phyloP scores from a whole-genome alignment of 1,140 invertebrate genomes.

The Drosophila nannoptera region DNA sequence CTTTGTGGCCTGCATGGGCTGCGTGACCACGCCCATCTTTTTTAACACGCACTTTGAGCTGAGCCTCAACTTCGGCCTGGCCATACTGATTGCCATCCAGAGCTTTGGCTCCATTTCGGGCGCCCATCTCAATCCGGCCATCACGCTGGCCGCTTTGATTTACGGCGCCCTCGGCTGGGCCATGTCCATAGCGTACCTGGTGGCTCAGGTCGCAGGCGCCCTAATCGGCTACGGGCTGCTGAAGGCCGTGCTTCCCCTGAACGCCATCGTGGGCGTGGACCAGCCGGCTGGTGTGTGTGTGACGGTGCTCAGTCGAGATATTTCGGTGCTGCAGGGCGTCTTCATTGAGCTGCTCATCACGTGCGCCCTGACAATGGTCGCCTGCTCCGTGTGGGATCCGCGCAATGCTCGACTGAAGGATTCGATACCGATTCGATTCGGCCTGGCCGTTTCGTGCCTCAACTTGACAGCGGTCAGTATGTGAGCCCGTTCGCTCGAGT shows the following conservation, averaged over 20 bases:
- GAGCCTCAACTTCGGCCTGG: slow-evolving; percentile 65
- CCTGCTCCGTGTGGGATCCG: slow-evolving; percentile 83
- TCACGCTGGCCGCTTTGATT: slow-evolving; percentile 85
- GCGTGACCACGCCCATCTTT: slow-evolving; percentile 76
- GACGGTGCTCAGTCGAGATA: slow-evolving; percentile 80
- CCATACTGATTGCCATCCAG: slow-evolving; percentile 80
- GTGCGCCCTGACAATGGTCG: slow-evolving; percentile 82
- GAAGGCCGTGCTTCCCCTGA: slow-evolving; percentile 82
- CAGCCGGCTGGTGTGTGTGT: slow-evolving; percentile 81
- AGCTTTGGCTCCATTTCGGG: slow-evolving; percentile 90
- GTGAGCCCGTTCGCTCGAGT: neutral
- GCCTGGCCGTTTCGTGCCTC: slow-evolving; percentile 81
- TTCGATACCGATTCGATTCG: slow-evolving; percentile 82
- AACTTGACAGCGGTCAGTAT: slow-evolving; percentile 80
- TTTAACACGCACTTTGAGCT: slow-evolving; percentile 55
- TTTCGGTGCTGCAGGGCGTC: slow-evolving; percentile 80
- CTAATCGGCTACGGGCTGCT: slow-evolving; percentile 84
- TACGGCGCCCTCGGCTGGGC: slow-evolving; percentile 80
- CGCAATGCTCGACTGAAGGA: slow-evolving; percentile 81
- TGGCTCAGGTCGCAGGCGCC: slow-evolving; percentile 86
- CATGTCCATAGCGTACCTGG: slow-evolving; percentile 85
- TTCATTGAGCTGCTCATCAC: slow-evolving; percentile 83
- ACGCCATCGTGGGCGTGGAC: slow-evolving; percentile 64
- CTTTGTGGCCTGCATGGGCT: slow-evolving; percentile 87
- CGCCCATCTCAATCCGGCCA: slow-evolving; percentile 93